Conservation (phyloP, 92 coral and sea anemone species). For the Zoanthus sociatus region DNA sequence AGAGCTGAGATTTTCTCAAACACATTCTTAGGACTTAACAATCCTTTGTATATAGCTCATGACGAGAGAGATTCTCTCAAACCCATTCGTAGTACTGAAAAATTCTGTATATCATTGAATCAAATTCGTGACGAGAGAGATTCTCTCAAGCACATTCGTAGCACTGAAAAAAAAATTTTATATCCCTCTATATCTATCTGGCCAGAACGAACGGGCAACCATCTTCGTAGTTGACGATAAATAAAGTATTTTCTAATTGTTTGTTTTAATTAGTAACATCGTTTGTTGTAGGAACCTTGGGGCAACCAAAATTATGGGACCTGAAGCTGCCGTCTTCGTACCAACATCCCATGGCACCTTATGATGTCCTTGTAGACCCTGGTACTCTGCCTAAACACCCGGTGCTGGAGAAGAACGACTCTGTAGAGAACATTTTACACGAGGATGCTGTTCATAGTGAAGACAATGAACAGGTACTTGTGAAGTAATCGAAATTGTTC, state of each 20-base stretch:
- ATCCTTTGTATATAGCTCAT: too few relatives aligned
- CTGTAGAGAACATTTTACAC: slow-evolving; percentile 9
- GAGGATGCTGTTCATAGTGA: slow-evolving; percentile 36
- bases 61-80: too few relatives aligned
- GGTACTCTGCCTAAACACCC: slow-evolving; percentile 80
- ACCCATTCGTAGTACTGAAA: too few relatives aligned
- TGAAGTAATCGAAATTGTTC: not conserved
- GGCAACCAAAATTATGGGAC: slow-evolving; percentile 98
- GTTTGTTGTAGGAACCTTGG: slow-evolving; percentile 84
- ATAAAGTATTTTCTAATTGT: not conserved
- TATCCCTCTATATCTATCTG: too few relatives aligned
- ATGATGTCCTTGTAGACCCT: slow-evolving; percentile 97
- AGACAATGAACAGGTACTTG: slow-evolving; percentile 3
- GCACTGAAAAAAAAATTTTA: too few relatives aligned
- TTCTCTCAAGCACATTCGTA: too few relatives aligned
- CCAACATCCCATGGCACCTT: slow-evolving; percentile 99
- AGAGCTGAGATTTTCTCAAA: too few relatives aligned
- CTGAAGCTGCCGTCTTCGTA: slow-evolving; percentile 80
- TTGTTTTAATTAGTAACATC: too few relatives aligned
- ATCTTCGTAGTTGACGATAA: not conserved
- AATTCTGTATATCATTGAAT: too few relatives aligned
- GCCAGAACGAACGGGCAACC: too few relatives aligned
- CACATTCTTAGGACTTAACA: too few relatives aligned
- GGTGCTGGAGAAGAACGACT: slow-evolving; percentile 26
- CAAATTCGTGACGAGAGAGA: too few relatives aligned